A percentile compares a stretch with the other conserved stretches of the same genome.
Conservation (phyloP, 1,140 invertebrate species). For the Ostrea edulis region DNA sequence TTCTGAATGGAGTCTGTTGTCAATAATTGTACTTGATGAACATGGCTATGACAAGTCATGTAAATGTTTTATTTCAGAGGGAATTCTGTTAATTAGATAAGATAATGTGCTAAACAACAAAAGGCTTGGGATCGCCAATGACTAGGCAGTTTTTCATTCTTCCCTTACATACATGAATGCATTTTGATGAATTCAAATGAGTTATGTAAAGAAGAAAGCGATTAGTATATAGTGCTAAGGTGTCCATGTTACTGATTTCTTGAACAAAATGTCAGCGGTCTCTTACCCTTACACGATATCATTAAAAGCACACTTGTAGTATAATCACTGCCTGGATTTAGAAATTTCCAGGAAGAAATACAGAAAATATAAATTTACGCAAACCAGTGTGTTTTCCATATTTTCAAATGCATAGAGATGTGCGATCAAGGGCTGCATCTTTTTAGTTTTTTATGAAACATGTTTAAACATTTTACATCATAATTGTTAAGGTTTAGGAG, state of each 20-base stretch:
- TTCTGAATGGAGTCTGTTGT: neutral
- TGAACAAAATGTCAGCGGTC: conserved; percentile 5
- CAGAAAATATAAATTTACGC: neutral
- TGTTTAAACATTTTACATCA: too few species aligned
- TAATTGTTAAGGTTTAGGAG: too few species aligned
- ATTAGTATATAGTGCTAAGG: conserved; percentile 12
- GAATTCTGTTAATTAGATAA: neutral
- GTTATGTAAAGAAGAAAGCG: neutral
- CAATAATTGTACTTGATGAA: conserved; percentile 14
- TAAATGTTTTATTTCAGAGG: neutral
- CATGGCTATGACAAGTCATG: neutral
- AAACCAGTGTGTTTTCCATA: neutral
- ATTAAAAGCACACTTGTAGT: neutral
- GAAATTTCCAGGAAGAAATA: neutral
- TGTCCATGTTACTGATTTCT: conserved; percentile 22
- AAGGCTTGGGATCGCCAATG: neutral
- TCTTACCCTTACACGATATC: conserved; percentile 5
- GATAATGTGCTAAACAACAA: neutral
- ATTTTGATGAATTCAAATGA: conserved; percentile 25
- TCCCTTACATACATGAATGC: neutral
- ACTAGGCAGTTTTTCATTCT: conserved; percentile 12
- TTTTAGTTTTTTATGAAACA: too few species aligned
- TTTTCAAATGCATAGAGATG: neutral
- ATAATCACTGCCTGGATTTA: neutral
- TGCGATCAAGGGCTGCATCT: neutral